phyloP scores from a whole-genome alignment of 2,888 invertebrate genomes.

The Himalopsyche kuldschensis region DNA sequence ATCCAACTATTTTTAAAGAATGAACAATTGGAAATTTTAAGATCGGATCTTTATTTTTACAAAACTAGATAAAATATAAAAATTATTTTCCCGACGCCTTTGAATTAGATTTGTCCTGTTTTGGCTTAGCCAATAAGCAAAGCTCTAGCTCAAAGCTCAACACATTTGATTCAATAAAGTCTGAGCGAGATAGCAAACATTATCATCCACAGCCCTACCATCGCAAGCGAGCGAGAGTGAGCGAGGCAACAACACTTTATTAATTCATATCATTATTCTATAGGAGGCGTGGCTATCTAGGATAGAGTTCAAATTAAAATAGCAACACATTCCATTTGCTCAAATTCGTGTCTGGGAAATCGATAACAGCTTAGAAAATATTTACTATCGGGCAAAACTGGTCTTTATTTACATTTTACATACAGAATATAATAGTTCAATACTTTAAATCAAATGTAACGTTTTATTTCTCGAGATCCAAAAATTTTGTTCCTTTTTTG shows the following conservation, averaged over 20 bases:
- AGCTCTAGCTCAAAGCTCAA: slow-evolving; percentile 30
- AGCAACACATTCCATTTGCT: neutral
- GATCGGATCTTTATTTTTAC: too few species aligned
- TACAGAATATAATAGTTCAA: neutral
- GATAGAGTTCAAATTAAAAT: neutral
- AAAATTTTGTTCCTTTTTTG: neutral
- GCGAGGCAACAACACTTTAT: neutral
- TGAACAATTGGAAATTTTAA: too few species aligned
- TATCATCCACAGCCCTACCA: neutral
- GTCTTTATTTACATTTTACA: neutral
- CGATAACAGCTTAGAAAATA: neutral
- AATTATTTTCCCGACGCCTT: slow-evolving; percentile 3
- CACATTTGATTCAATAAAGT: slow-evolving; percentile 25
- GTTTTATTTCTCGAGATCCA: neutral
- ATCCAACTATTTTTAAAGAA: too few species aligned
- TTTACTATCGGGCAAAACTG: neutral
- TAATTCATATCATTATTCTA: neutral
- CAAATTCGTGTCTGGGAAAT: neutral
- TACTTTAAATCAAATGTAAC: neutral
- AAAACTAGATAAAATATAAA: neutral
- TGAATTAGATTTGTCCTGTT: slow-evolving; percentile 18
- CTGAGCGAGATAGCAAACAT: slow-evolving; percentile 14
- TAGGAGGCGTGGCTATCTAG: slow-evolving; percentile 24
- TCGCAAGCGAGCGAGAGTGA: neutral
- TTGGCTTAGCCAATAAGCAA: slow-evolving; percentile 31